phyloP scores from a whole-genome alignment of 2,797 vertebrate genomes.

The Ctenopoma multispine region DNA sequence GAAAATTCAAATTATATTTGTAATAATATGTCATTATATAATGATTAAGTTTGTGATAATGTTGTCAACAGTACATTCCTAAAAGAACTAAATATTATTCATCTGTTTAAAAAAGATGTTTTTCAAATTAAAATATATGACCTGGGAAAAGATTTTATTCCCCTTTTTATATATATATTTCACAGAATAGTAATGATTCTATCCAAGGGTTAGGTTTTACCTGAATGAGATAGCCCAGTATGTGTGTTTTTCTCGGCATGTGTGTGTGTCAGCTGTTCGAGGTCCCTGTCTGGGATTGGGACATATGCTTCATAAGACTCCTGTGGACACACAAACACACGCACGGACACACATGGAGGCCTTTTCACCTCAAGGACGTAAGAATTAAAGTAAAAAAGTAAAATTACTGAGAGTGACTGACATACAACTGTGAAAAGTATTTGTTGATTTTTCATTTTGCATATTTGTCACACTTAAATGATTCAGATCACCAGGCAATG shows the following conservation, averaged over 20 bases:
- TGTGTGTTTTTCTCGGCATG: slow-evolving; percentile 22
- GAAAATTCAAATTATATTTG: neutral
- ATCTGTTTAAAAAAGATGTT: neutral
- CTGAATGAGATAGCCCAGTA: slow-evolving; percentile 29
- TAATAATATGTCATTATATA: neutral
- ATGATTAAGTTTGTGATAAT: neutral
- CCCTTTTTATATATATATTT: neutral
- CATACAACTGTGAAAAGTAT: too few species aligned
- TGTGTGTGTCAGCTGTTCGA: slow-evolving; percentile 57
- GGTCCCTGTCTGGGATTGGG: slow-evolving; percentile 51
- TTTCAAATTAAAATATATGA: too few species aligned
- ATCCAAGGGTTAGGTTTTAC: slow-evolving; percentile 50
- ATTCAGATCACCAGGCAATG: too few species aligned
- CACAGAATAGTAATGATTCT: neutral
- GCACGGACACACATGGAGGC: slow-evolving; percentile 33
- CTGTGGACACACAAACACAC: slow-evolving; percentile 54
- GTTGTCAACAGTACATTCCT: neutral
- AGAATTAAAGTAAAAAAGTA: neutral
- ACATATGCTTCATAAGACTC: slow-evolving; percentile 76
- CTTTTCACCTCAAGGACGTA: slow-evolving; percentile 44
- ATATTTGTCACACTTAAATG: too few species aligned
- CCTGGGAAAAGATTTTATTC: neutral
- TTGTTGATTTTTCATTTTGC: too few species aligned
- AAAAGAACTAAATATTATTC: neutral
- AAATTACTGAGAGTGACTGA: neutral